These are phyloP conservation scores for Mohoua ochrocephala DNA, from an alignment of 2,113 vertebrate genomes.

Conservation along the genomic window DNA sequence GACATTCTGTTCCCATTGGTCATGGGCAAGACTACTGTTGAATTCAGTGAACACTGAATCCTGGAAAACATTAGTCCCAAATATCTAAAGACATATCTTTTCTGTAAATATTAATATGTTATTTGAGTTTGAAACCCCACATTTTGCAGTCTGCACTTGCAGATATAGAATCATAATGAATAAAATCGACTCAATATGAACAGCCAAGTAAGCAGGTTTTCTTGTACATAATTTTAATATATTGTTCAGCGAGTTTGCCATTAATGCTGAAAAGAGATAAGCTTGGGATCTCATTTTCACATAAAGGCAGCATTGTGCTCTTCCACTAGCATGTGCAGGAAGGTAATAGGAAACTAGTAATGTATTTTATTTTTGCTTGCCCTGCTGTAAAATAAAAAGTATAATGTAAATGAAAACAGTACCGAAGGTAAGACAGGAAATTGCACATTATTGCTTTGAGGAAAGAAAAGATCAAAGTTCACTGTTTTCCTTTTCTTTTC, in stretches of 20 bases:
- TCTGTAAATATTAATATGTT: neutral
- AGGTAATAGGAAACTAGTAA: conserved; percentile 21
- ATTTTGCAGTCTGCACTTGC: neutral
- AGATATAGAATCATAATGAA: neutral
- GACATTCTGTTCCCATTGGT: neutral
- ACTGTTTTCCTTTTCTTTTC: neutral
- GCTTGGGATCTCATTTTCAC: neutral
- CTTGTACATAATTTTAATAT: neutral
- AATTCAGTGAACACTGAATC: neutral
- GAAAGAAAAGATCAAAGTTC: neutral
- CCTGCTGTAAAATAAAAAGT: conserved; percentile 29
- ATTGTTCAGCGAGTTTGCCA: neutral
- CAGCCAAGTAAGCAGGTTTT: neutral
- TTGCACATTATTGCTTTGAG: neutral
- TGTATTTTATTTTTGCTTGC: conserved; percentile 10
- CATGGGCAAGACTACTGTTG: neutral
- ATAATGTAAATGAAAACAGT: conserved; percentile 13
- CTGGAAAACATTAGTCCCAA: neutral
- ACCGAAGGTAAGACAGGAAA: neutral
- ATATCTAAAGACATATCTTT: neutral
- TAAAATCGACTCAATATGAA: neutral
- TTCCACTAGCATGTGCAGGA: neutral
- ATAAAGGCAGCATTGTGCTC: neutral
- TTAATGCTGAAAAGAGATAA: conserved; percentile 16
- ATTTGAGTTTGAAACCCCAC: neutral